Evolutionary conservation across 1,140 invertebrate species (phyloP).

Genomic region (Bombus sibiricus): DNA sequence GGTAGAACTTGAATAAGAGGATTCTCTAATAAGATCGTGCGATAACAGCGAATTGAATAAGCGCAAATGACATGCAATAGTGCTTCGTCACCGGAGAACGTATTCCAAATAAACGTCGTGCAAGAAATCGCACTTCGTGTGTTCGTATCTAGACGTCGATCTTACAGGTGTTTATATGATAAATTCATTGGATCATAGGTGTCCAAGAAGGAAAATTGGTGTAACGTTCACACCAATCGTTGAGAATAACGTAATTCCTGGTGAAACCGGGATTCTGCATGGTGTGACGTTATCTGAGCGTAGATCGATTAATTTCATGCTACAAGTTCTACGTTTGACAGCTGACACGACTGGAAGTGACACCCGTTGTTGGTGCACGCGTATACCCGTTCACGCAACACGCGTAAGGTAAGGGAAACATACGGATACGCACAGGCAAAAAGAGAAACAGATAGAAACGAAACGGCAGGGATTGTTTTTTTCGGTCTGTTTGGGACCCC

Average conservation of each 20-base stretch:
- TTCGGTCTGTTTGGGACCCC: conserved; percentile 38
- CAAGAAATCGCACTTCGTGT: background rate
- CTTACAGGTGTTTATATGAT: background rate
- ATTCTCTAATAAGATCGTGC: background rate
- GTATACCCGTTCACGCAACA: conserved; percentile 22
- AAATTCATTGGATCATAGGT: background rate
- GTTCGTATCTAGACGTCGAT: background rate
- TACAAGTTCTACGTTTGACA: conserved; percentile 40
- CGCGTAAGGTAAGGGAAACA: background rate
- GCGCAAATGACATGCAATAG: background rate
- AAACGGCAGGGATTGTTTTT: background rate
- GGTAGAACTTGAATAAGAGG: background rate
- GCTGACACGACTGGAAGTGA: conserved; percentile 52
- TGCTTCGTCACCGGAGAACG: background rate
- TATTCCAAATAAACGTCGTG: background rate
- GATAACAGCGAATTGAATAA: background rate
- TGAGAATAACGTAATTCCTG: background rate
- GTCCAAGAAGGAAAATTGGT: background rate
- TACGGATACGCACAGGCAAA: background rate
- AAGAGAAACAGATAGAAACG: background rate
- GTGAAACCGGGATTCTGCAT: conserved; percentile 23
- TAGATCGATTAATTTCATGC: conserved; percentile 45
- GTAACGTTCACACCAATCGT: background rate
- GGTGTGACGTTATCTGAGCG: conserved; percentile 27
- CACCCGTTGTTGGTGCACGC: conserved; percentile 41